Conservation (phyloP, 2,888 invertebrate species). For the Drosophila antonietae region DNA sequence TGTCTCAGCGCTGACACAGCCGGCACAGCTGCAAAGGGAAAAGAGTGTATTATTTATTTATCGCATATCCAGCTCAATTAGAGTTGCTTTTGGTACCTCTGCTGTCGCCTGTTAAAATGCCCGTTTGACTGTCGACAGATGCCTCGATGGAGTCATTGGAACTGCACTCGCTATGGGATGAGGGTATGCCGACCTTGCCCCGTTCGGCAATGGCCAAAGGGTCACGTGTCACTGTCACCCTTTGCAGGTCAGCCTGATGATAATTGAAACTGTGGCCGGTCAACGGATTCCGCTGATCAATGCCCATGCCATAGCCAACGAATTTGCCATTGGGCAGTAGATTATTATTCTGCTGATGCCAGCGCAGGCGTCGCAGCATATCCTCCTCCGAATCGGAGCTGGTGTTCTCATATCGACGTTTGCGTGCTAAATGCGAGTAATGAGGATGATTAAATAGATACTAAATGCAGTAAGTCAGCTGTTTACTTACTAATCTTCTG, state of each 20-base stretch:
- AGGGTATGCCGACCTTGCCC: constrained; percentile 84
- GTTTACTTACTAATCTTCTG: constrained; percentile 83
- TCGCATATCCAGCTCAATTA: constrained; percentile 16
- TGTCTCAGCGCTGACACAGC: constrained; percentile 85
- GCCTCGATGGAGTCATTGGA: constrained; percentile 85
- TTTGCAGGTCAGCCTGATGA: constrained; percentile 83
- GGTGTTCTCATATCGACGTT: constrained; percentile 84
- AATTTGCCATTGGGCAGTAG: constrained; percentile 75
- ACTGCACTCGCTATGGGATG: constrained; percentile 84
- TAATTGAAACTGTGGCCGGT: constrained; percentile 81
- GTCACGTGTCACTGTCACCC: constrained; percentile 83
- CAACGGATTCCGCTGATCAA: constrained; percentile 80
- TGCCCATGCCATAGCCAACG: constrained; percentile 82
- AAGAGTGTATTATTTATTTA: not conserved
- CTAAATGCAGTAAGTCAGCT: not conserved
- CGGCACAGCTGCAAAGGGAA: constrained; percentile 48
- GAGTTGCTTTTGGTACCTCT: constrained; percentile 75
- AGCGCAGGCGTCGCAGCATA: constrained; percentile 86
- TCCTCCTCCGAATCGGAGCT: constrained; percentile 92
- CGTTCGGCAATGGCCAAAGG: constrained; percentile 84
- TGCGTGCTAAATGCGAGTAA: constrained; percentile 73
- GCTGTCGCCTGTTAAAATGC: constrained; percentile 82
- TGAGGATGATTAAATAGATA: not conserved
- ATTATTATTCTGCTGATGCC: constrained; percentile 85
- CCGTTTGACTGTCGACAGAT: constrained; percentile 84